Percentiles rank a stretch among this genome's conserved stretches.
Conservation (phyloP, 2,888 invertebrate species). For the Megaustenia siamemsis region DNA sequence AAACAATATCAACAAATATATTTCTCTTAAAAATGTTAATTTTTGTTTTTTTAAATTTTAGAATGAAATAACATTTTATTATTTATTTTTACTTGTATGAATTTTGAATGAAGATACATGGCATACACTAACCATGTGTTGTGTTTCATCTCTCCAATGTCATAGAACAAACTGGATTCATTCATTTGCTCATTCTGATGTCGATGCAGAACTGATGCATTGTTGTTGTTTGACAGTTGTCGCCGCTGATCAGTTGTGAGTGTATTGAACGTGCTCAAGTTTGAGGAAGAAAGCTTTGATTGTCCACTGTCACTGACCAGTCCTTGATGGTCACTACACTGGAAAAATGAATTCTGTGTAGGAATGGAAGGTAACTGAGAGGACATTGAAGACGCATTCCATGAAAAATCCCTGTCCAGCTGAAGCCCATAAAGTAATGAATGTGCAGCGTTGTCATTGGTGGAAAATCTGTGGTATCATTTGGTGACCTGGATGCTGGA, state of each 20-base stretch:
- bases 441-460: slow-evolving; percentile 20
- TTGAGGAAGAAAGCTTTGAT: background rate
- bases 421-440: slow-evolving; percentile 23
- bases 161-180: slow-evolving; percentile 35
- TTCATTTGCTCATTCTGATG: slow-evolving; percentile 26
- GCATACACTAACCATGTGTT: slow-evolving; percentile 36
- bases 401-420: slow-evolving; percentile 42
- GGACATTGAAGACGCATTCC: slow-evolving; percentile 45
- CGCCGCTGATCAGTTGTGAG: slow-evolving; percentile 16
- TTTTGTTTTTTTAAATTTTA: too few relatives aligned
- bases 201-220: background rate
- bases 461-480: background rate
- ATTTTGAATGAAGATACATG: background rate
- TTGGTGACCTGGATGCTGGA: background rate
- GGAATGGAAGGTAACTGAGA: background rate
- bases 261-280: slow-evolving; percentile 6
- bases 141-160: slow-evolving; percentile 23
- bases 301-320: slow-evolving; percentile 9
- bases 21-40: too few relatives aligned
- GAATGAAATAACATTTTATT: too few relatives aligned
- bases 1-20: too few relatives aligned
- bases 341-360: slow-evolving; percentile 5
- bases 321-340: slow-evolving; percentile 1
- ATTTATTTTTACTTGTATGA: background rate
- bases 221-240: slow-evolving; percentile 42